Evolutionary conservation across 2,113 vertebrate genomes (phyloP).

Genomic region (Clupea harengus): DNA sequence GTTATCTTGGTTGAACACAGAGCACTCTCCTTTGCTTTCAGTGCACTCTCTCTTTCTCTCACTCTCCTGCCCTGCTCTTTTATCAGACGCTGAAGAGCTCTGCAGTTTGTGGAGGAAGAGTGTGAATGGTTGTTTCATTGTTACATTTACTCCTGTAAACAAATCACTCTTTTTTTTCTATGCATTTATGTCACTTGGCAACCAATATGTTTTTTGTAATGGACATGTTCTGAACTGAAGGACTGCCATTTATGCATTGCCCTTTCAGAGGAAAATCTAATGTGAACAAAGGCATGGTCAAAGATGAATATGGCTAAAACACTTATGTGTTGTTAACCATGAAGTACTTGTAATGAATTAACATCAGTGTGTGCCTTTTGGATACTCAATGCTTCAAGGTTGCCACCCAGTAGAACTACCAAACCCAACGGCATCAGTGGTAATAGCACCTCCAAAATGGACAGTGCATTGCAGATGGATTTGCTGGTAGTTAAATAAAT

Average conservation of each 20-base stretch:
- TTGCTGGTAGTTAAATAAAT: not conserved
- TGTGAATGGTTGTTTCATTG: constrained; percentile 1
- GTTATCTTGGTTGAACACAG: constrained; percentile 43
- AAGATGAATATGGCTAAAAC: not conserved
- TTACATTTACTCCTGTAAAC: not conserved
- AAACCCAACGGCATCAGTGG: not conserved
- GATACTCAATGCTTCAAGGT: not conserved
- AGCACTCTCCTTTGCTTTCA: constrained; percentile 37
- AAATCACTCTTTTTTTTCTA: not conserved
- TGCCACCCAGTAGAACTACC: not conserved
- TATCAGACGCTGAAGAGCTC: constrained; percentile 27
- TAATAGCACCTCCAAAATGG: not conserved
- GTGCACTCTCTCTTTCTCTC: constrained; percentile 27
- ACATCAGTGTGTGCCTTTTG: not conserved
- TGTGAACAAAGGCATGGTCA: not conserved
- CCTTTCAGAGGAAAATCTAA: not conserved
- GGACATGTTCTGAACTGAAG: not conserved
- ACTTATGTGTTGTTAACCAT: not conserved
- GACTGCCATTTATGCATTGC: not conserved
- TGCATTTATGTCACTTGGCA: not conserved
- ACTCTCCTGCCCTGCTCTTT: not conserved
- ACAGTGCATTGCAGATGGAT: not conserved
- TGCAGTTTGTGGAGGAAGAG: not conserved
- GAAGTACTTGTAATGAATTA: not conserved
- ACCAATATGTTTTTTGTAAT: not conserved